Percentiles rank a stretch among this genome's conserved stretches.
These are phyloP conservation scores for Oryzias melastigma DNA, from an alignment of 2,113 vertebrate genomes.

Conservation along the genomic window DNA sequence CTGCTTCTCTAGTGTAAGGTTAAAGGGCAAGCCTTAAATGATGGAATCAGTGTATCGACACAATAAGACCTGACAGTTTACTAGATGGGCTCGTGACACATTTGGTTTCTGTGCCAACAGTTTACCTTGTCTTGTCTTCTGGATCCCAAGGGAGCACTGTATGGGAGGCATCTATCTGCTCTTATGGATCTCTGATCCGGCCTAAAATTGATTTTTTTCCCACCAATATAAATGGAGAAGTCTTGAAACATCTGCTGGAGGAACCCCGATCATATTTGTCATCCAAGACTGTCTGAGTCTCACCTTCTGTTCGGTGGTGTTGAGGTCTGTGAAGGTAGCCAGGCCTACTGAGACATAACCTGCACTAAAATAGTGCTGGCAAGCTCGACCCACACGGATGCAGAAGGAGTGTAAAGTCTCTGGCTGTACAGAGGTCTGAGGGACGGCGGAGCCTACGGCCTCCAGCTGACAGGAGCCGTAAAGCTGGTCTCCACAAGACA, in stretches of 20 bases:
- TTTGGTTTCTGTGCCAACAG: constrained; percentile 59
- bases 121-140: constrained; percentile 57
- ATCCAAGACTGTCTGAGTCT: constrained; percentile 12
- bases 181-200: constrained; percentile 56
- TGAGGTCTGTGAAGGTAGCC: constrained; percentile 80
- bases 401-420: constrained; percentile 77
- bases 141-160: constrained; percentile 65
- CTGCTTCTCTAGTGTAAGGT: constrained; percentile 62
- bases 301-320: constrained; percentile 84
- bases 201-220: constrained; percentile 63
- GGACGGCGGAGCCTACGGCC: constrained; percentile 78
- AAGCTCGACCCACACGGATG: constrained; percentile 78
- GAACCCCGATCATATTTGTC: constrained; percentile 16
- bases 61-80: constrained; percentile 83
- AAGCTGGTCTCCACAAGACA: constrained; percentile 86
- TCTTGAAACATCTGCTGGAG: constrained; percentile 19
- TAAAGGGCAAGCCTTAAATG: constrained; percentile 77
- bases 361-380: constrained; percentile 72
- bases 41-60: constrained; percentile 80
- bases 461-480: constrained; percentile 76
- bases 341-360: constrained; percentile 87
- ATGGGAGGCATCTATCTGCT: constrained; percentile 61
- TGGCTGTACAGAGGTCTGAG: constrained; percentile 82
- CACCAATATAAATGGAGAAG: constrained; percentile 41
- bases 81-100: constrained; percentile 76